A percentile compares a stretch with the other conserved stretches of the same genome.
phyloP scores from a whole-genome alignment of 2,113 vertebrate species.

The Tragulus kanchil region DNA sequence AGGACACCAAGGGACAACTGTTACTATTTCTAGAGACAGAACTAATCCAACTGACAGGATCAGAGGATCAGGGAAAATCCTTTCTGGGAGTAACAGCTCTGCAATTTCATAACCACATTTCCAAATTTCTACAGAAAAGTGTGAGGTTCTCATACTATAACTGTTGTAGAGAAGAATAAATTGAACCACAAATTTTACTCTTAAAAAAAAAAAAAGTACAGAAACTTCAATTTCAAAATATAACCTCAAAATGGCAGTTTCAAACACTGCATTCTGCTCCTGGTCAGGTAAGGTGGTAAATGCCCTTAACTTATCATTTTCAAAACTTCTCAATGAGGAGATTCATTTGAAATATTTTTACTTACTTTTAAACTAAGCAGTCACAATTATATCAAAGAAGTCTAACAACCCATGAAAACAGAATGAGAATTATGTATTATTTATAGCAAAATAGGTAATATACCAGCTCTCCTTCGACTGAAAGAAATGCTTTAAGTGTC shows the following conservation, averaged over 20 bases:
- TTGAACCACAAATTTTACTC: not conserved
- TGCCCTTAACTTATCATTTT: constrained; percentile 1
- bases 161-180: not conserved
- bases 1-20: not conserved
- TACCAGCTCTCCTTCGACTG: not conserved
- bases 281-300: not conserved
- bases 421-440: not conserved
- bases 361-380: not conserved
- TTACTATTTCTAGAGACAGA: constrained; percentile 16
- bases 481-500: not conserved
- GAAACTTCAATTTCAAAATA: constrained; percentile 51
- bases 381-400: not conserved
- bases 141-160: not conserved
- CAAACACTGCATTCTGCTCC: not conserved
- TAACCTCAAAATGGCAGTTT: not conserved
- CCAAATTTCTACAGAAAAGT: not conserved
- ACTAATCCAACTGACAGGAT: constrained; percentile 46
- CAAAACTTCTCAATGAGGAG: not conserved
- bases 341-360: constrained; percentile 10
- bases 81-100: not conserved
- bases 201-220: not conserved
- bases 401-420: not conserved
- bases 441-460: not conserved
- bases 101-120: not conserved
- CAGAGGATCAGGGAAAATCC: constrained; percentile 14